Evolutionary conservation across 2,113 vertebrate species (phyloP).

Genomic region (Tor tambroides): DNA sequence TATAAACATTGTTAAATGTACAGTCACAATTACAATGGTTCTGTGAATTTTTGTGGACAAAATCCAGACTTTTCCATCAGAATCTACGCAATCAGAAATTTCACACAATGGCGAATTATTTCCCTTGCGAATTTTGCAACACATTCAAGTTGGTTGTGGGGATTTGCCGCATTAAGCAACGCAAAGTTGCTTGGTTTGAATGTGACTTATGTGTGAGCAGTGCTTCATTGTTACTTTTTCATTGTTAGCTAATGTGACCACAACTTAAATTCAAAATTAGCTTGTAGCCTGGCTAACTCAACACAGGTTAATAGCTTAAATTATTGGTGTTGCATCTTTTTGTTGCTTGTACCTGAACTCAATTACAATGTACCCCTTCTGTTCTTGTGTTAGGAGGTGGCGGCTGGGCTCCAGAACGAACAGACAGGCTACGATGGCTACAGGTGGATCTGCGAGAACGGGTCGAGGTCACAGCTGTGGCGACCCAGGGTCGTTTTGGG

Average conservation of each 20-base stretch:
- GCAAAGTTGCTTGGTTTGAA: neutral
- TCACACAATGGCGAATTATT: neutral
- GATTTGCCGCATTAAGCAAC: neutral
- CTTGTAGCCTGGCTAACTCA: neutral
- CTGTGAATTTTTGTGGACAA: accelerated
- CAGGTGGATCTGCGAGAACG: slow-evolving; percentile 83
- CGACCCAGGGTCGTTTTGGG: slow-evolving; percentile 81
- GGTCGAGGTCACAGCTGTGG: slow-evolving; percentile 80
- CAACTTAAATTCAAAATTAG: too few species aligned
- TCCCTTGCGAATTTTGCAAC: neutral
- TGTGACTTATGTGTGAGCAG: neutral
- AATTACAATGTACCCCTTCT: neutral
- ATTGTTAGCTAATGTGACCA: neutral
- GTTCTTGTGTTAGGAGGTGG: slow-evolving; percentile 73
- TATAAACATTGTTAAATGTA: neutral
- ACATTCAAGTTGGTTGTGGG: too few species aligned
- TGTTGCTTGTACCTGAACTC: neutral
- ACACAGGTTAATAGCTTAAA: neutral
- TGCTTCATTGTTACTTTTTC: neutral
- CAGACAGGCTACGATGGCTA: slow-evolving; percentile 78
- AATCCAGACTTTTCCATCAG: neutral
- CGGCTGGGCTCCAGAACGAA: slow-evolving; percentile 81
- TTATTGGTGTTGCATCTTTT: neutral
- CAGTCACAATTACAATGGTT: neutral
- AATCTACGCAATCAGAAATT: neutral